These are phyloP conservation scores for Biston stratarius DNA, from an alignment of 2,888 invertebrate genomes.

Conservation along the genomic window DNA sequence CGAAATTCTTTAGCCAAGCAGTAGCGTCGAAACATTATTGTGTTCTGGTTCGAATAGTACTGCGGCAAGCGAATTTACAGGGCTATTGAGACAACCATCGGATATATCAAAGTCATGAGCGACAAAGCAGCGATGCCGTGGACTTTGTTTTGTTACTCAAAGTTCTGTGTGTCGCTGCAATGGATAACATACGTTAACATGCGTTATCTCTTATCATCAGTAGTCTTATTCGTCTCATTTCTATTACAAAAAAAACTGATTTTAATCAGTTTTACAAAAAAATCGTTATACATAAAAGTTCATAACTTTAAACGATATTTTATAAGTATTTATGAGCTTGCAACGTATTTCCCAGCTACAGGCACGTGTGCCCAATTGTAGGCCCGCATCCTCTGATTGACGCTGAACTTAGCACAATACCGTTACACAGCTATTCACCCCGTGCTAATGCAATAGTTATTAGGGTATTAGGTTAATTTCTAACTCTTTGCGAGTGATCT, in stretches of 20 bases:
- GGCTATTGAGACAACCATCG: no score
- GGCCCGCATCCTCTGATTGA: slow-evolving; percentile 83
- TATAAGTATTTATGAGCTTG: slow-evolving; percentile 79
- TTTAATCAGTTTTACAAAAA: background rate
- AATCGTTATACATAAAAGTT: slow-evolving; percentile 1
- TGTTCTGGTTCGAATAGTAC: no score
- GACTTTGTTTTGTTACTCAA: no score
- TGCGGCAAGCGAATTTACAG: no score
- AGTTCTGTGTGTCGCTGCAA: no score
- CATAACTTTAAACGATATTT: slow-evolving; percentile 61
- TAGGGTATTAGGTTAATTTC: slow-evolving; percentile 25
- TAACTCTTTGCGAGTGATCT: slow-evolving; percentile 12
- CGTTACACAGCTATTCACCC: slow-evolving; percentile 73
- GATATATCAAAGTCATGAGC: no score
- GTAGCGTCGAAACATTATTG: no score
- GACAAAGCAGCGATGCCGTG: no score
- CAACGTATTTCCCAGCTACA: slow-evolving; percentile 62
- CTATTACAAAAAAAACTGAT: background rate
- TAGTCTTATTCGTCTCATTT: no score
- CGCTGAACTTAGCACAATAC: slow-evolving; percentile 68
- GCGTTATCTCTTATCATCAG: no score
- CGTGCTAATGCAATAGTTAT: slow-evolving; percentile 53
- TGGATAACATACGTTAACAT: no score
- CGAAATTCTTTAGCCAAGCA: no score
- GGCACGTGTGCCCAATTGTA: slow-evolving; percentile 82